Evolutionary conservation across 2,888 invertebrate genomes (phyloP), one percentile per base, ranked within the genome.

Genomic region (Trichopoda pennipes): DNA sequence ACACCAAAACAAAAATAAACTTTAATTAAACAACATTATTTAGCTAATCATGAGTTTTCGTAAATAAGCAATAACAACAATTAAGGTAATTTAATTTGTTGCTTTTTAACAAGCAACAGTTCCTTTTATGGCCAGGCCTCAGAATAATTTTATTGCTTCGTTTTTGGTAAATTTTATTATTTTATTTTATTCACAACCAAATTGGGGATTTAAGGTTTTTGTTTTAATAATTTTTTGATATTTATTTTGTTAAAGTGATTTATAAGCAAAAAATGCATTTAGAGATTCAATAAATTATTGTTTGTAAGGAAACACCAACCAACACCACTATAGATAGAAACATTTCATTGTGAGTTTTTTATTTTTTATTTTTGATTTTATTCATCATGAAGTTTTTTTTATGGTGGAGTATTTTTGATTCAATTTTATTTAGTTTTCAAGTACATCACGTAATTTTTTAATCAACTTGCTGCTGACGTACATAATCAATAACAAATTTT

Each of bases 361-460:
- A 17, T n/a, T n/a, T n/a, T n/a, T n/a, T n/a, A n/a, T n/a, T n/a
- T n/a, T n/a, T n/a, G n/a, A 49, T 38, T 61, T 61, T 61, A 23
- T 44, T 56, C n/a, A 14, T 28, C 28, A 21, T 70, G 14, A 58
- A 70, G 35, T 44, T 56, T 75, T 56, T 75, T 81, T 69, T 35
- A 77, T 68, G 76, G 60, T 68, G 76, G 68, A 68, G 75, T 76
- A 68, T 58, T 53, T 60, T 23, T 42, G 51, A 58, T 49, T 61
- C 23, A 49, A 51, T 7, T 66, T 66, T 58, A 51, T 55, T 14
- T 68, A 76, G 72, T 73, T 76, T 80, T 81, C 81, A 81, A 81
- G 81, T 81, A 73, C 76, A 77, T 81, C 81, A 81, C 81, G 81
- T 81, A 81, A 60, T 68, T 69, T 61, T 61, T 47, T 32, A 77